Evolutionary conservation across 2,888 invertebrate genomes (phyloP), one percentile per base, ranked within the genome.

Genomic region (Gonocerus acuteangulatus): DNA sequence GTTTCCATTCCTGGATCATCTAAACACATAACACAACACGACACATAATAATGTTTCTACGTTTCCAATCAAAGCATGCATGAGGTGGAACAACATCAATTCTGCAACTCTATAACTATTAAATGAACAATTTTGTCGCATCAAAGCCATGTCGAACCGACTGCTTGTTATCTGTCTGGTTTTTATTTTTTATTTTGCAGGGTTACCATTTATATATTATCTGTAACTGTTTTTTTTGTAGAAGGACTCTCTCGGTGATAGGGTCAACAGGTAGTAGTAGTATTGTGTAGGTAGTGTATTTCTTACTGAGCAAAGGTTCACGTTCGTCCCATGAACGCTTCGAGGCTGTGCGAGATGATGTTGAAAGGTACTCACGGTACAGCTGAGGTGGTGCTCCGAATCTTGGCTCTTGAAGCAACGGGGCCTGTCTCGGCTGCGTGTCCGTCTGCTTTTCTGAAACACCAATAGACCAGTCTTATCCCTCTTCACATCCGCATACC

Each of bases 381-480:
- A 89, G 90, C 75, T 89, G 89, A 67, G 90, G 89, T 11, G 89
- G 82, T 65, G 88, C 87, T 67, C 90, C 90, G 74, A 87, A 90
- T 76, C 90, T 85, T 66, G 92, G 92, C 71, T 91, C 91, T 76
- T 90, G 90, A 61, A 92, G 81, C 67, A 92, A 81, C 57, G 92
- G 91, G 7, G 68, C 68, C 16, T 65, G 66, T 32, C 68, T 45
- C 48, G 89, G 89, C 18, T 61, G 47, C 18, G 18, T 45, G 21
- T 22, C 51, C 2, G 51, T 39, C 18, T 61, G 61, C 34, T 67
- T 67, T 15, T 65, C 68, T 68, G 66, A 19, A 72, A 67, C 66
- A 67, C 19, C 39, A 39, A 19, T 23, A 19, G 2, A 44, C 42
- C 19, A 18, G 4, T 47, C 22, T 47, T n/a, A 47, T 3, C 13